Conservation (phyloP, 2,888 invertebrate genomes). For the Leptopterna dolabrata region DNA sequence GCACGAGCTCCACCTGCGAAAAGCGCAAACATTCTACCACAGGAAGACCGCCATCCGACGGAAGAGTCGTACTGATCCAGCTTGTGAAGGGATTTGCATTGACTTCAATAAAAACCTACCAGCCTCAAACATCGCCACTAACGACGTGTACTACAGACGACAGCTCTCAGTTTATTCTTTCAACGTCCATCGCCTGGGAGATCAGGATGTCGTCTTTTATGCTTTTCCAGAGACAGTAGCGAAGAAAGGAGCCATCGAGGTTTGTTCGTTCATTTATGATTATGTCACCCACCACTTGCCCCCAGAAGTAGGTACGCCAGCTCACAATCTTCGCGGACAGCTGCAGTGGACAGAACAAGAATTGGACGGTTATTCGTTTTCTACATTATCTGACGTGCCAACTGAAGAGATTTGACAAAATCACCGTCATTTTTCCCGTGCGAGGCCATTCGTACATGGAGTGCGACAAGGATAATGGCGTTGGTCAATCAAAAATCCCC, state of each 20-base stretch:
- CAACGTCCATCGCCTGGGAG: conserved; percentile 52
- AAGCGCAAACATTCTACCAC: conserved; percentile 35
- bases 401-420: conserved; percentile 31
- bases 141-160: conserved; percentile 57
- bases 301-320: neutral
- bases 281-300: conserved; percentile 36
- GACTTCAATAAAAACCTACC: conserved; percentile 57
- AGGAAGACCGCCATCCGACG: neutral
- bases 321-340: conserved; percentile 25
- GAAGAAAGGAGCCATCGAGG: conserved; percentile 56
- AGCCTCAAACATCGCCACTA: conserved; percentile 56
- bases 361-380: conserved; percentile 53
- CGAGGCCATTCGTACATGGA: conserved; percentile 58
- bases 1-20: conserved; percentile 6
- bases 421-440: conserved; percentile 53
- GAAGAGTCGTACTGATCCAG: neutral
- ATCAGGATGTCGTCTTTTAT: conserved; percentile 43
- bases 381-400: conserved; percentile 47
- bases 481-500: conserved; percentile 37
- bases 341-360: conserved; percentile 53
- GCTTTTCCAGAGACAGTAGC: conserved; percentile 54
- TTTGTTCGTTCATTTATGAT: conserved; percentile 52
- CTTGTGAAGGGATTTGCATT: conserved; percentile 46
- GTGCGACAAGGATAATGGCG: conserved; percentile 56
- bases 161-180: conserved; percentile 54